Evolutionary conservation across 2,888 invertebrate species (phyloP).

Genomic region (Ormia ochracea): DNA sequence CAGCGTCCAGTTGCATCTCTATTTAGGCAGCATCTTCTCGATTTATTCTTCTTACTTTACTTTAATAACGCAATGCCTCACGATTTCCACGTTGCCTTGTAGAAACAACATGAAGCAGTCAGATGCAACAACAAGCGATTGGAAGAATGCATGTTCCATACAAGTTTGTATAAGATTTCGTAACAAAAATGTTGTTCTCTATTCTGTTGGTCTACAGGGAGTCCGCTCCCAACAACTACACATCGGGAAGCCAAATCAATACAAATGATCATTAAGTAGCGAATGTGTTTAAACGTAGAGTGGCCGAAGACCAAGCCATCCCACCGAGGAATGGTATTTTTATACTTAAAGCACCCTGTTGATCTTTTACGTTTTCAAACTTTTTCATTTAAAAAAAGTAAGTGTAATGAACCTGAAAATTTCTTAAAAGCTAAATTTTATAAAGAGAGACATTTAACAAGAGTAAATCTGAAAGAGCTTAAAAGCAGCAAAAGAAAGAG

Average conservation of each 20-base stretch:
- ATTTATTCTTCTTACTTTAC: constrained; percentile 59
- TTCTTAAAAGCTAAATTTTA: neutral
- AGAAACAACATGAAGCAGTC: constrained; percentile 27
- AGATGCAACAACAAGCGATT: constrained; percentile 24
- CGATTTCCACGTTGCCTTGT: constrained; percentile 65
- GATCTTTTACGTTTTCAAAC: constrained; percentile 1
- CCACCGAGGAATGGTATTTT: neutral
- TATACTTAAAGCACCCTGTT: constrained; percentile 32
- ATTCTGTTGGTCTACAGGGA: neutral
- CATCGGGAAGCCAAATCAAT: constrained; percentile 10
- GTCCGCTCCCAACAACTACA: neutral
- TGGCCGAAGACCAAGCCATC: neutral
- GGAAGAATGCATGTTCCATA: constrained; percentile 46
- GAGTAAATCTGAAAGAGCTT: neutral
- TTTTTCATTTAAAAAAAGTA: neutral
- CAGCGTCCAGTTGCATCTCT: constrained; percentile 33
- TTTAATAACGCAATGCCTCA: constrained; percentile 73
- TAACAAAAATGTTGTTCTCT: constrained; percentile 4
- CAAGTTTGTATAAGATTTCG: constrained; percentile 9
- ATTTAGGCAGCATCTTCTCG: neutral
- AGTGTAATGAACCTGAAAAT: constrained; percentile 53
- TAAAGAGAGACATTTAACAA: neutral
- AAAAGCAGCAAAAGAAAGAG: neutral
- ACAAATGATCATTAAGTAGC: neutral
- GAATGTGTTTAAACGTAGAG: constrained; percentile 9